Evolutionary conservation across 1,140 invertebrate species (phyloP).

Genomic region (Hypsibius dujardini): DNA sequence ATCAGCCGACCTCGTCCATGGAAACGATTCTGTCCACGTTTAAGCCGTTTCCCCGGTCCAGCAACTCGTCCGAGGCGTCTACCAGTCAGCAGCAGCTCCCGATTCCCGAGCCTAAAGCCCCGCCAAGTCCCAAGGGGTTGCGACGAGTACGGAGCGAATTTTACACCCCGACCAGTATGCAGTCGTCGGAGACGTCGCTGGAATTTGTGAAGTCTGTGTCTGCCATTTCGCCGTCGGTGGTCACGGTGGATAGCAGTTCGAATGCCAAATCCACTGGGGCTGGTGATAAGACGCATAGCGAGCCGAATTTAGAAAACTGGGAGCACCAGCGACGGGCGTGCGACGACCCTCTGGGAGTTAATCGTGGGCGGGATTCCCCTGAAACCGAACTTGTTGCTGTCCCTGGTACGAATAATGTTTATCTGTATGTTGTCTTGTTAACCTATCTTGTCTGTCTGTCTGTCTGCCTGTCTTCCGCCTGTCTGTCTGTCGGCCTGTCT

Average conservation of each 20-base stretch:
- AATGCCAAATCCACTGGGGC: background rate
- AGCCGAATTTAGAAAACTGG: background rate
- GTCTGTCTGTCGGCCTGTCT: too few relatives aligned
- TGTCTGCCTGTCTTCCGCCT: background rate
- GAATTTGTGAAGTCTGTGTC: background rate
- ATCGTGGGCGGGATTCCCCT: too few relatives aligned
- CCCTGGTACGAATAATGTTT: background rate
- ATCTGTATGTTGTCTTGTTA: too few relatives aligned
- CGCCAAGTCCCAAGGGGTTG: background rate
- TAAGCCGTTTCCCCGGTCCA: background rate
- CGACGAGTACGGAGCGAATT: background rate
- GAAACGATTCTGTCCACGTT: constrained; percentile 1
- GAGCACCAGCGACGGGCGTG: background rate
- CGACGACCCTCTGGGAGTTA: too few relatives aligned
- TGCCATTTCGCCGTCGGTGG: background rate
- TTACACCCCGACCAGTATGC: background rate
- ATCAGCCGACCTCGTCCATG: constrained; percentile 12
- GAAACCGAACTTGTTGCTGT: background rate
- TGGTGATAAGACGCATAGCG: background rate
- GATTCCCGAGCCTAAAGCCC: background rate
- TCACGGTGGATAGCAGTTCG: too few relatives aligned
- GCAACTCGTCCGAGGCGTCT: background rate
- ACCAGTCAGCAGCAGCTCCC: background rate
- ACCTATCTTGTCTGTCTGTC: background rate
- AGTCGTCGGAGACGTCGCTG: background rate